Conservation (phyloP, 2,797 vertebrate species). For the Brachyalestes nurse region DNA sequence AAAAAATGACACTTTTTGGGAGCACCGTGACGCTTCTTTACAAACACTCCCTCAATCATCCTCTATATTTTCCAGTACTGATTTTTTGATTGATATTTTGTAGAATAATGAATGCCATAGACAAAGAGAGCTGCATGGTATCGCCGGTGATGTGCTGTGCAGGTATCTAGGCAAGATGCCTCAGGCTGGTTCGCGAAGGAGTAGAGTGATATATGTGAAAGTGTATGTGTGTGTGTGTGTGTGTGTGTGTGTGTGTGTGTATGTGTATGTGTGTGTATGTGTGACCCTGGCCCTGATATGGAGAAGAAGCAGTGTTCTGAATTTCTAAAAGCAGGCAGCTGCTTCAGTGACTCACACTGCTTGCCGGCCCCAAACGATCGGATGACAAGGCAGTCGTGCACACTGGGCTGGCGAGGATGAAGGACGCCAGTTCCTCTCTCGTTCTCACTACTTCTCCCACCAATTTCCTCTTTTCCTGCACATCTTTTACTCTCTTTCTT, state of each 20-base stretch:
- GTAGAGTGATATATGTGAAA: neutral
- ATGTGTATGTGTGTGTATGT: constrained; percentile 14
- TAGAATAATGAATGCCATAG: neutral
- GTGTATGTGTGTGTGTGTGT: constrained; percentile 6
- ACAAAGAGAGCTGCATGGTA: neutral
- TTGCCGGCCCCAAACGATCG: constrained; percentile 52
- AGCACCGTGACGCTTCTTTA: neutral
- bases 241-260: no score
- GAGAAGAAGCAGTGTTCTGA: constrained; percentile 54
- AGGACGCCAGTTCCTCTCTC: neutral
- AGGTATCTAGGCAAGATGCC: neutral
- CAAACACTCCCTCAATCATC: neutral
- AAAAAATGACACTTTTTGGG: no score
- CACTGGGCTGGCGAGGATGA: constrained; percentile 29
- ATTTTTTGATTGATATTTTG: neutral
- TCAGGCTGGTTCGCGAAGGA: neutral
- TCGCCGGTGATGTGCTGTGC: neutral
- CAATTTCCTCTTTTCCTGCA: neutral
- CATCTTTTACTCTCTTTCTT: neutral
- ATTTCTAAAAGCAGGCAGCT: constrained; percentile 69
- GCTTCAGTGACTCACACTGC: constrained; percentile 61
- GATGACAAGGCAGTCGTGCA: constrained; percentile 56
- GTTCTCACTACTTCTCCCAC: neutral
- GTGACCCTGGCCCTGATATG: constrained; percentile 58
- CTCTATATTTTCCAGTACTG: no score